These are phyloP conservation scores for Phortica magna DNA, from an alignment of 2,888 invertebrate species.

Conservation along the genomic window DNA sequence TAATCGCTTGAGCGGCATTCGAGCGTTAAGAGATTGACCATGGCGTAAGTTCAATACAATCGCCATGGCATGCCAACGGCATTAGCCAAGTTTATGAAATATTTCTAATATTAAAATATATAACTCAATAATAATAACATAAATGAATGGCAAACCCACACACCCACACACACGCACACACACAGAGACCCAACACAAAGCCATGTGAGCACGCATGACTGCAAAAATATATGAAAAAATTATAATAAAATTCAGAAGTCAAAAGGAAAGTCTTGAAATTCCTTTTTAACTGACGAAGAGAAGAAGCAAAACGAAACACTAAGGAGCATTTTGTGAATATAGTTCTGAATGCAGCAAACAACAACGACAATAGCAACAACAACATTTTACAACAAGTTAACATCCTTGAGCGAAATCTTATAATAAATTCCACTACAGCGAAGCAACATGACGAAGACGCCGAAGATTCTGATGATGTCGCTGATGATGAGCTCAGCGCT, in stretches of 20 bases:
- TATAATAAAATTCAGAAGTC: conserved; percentile 35
- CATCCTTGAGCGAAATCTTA: conserved; percentile 69
- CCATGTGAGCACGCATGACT: conserved; percentile 11
- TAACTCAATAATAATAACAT: conserved; percentile 10
- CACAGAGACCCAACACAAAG: conserved; percentile 4
- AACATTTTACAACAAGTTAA: conserved; percentile 45
- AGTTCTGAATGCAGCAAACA: conserved; percentile 41
- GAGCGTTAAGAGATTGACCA: conserved; percentile 11
- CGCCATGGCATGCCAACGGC: conserved; percentile 60
- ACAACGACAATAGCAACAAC: conserved; percentile 40
- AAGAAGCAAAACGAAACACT: neutral
- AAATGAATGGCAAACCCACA: conserved; percentile 15
- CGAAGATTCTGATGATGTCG: conserved; percentile 41
- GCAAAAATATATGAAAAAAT: conserved; percentile 22
- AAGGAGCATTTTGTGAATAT: conserved; percentile 47
- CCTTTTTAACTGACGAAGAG: conserved; percentile 53
- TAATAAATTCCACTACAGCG: conserved; percentile 67
- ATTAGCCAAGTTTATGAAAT: conserved; percentile 28
- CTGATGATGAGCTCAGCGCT: conserved; percentile 15
- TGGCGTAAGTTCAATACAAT: neutral
- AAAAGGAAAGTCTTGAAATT: conserved; percentile 58
- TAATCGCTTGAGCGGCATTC: neutral
- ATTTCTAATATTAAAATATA: conserved; percentile 39
- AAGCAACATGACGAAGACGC: conserved; percentile 62
- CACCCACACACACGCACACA: conserved; percentile 10